Base-by-base conservation (phyloP, 2,113 vertebrate genomes). In the Bubo scandiacus region DNA sequence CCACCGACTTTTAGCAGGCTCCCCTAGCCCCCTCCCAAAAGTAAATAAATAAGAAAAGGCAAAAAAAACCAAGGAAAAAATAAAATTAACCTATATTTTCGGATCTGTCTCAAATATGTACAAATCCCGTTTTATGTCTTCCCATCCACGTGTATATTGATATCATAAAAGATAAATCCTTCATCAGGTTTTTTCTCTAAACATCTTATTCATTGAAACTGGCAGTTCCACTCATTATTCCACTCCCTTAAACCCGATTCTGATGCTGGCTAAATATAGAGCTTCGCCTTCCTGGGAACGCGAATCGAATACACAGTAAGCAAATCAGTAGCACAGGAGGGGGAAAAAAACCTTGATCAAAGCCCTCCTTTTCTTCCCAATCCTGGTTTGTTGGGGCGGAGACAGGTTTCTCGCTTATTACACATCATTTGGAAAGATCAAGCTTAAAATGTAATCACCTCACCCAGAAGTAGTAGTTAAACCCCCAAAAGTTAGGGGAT, bases 231-330 rank as follows among this genome's bases (percentile, higher is more conserved):
- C 58, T 92, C 74, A 91, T 96, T 96, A 97, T 72, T 96, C 54
- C 92, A 77, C 91, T 92, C 70, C 81, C 88, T 90, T 90, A 95
- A 94, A 96, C 74, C 26, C 29, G 66, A 75, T 89, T 97, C 91
- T 82, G 61, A 68, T 54, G 72, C 52, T 62, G 58, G 79, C 66
- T 96, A 97, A 97, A 96, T 94, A 95, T 49, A 96, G 59, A 96
- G 57, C 77, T 94, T 85, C 15, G 12, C 59, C 47, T 96, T 85
- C 71, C 75, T 75, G 71, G 67, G 61, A 96, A 92, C 68, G 62
- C 80, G 88, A 95, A 95, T 83, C 68, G 57, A 97, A 95, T 89
- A 90, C 74, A 86, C 86, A 88, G 90, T 86, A 93, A 94, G 94
- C 86, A 96, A 88, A 95, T 86, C 86, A 81, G 80, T 70, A 67